These are phyloP conservation scores for Acleris emargana DNA, from an alignment of 2,888 invertebrate genomes.

Conservation along the genomic window DNA sequence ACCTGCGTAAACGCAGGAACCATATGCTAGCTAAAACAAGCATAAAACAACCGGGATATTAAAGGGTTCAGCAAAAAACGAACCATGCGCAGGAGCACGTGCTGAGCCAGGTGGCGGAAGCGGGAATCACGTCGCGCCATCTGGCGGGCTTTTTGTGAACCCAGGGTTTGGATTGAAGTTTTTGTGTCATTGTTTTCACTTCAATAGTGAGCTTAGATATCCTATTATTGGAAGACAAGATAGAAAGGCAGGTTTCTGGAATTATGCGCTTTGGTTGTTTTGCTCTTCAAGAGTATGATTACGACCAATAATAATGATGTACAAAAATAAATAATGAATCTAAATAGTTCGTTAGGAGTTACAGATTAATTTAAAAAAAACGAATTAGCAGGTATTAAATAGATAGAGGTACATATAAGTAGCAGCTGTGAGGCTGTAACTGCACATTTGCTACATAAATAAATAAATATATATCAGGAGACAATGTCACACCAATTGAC, in stretches of 20 bases:
- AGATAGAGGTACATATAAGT: no score
- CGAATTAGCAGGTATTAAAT: no score
- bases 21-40: slow-evolving; percentile 41
- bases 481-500: no score
- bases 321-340: no score
- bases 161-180: slow-evolving; percentile 3
- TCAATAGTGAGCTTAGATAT: not conserved
- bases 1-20: slow-evolving; percentile 39
- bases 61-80: slow-evolving; percentile 26
- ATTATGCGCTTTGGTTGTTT: not conserved
- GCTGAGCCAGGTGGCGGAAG: slow-evolving; percentile 37
- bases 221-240: not conserved
- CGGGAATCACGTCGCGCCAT: slow-evolving; percentile 35
- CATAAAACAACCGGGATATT: slow-evolving; percentile 25
- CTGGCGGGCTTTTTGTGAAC: slow-evolving; percentile 26
- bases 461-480: no score
- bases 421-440: no score
- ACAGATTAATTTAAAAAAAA: no score
- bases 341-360: no score
- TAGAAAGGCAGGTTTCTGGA: not conserved
- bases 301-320: no score
- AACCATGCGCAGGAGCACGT: slow-evolving; percentile 26
- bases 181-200: slow-evolving; percentile 19
- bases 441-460: no score
- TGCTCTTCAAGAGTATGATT: no score